phyloP scores from a whole-genome alignment of 2,888 invertebrate genomes.

The Nomada ruficornis region DNA sequence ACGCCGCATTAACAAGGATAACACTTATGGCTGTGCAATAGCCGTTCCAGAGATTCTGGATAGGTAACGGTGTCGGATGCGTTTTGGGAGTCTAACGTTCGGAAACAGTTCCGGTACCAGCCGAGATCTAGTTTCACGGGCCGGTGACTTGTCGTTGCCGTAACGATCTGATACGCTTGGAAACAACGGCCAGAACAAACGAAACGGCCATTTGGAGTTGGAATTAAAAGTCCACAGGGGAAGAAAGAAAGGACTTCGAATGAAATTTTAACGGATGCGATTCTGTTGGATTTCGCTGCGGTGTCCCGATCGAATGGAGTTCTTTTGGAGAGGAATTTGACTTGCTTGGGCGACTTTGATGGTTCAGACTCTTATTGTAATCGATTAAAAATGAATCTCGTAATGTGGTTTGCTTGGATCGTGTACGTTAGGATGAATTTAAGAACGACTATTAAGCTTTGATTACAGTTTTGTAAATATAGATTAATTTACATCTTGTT shows the following conservation, averaged over 20 bases:
- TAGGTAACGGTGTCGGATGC: conserved; percentile 16
- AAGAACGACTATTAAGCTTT: no score
- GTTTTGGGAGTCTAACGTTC: conserved; percentile 20
- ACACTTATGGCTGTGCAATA: conserved; percentile 48
- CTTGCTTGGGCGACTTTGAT: background rate
- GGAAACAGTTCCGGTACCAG: conserved; percentile 42
- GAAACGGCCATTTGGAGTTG: conserved; percentile 29
- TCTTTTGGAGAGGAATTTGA: background rate
- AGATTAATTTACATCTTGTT: no score
- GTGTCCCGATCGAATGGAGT: background rate
- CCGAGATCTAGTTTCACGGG: conserved; percentile 61
- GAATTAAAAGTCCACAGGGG: conserved; percentile 44
- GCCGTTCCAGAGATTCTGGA: conserved; percentile 35
- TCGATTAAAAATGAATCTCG: no score
- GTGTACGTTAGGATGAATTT: no score
- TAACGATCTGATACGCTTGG: conserved; percentile 50
- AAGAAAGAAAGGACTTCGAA: background rate
- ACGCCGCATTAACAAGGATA: conserved; percentile 45
- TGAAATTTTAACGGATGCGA: conserved; percentile 24
- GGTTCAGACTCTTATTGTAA: no score
- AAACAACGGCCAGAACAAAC: conserved; percentile 48
- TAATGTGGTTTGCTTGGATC: no score
- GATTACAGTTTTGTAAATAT: no score
- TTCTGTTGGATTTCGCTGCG: background rate
- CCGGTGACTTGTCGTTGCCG: conserved; percentile 52